Base-by-base conservation (phyloP, 1,140 invertebrate genomes). In the Agrilus planipennis region DNA sequence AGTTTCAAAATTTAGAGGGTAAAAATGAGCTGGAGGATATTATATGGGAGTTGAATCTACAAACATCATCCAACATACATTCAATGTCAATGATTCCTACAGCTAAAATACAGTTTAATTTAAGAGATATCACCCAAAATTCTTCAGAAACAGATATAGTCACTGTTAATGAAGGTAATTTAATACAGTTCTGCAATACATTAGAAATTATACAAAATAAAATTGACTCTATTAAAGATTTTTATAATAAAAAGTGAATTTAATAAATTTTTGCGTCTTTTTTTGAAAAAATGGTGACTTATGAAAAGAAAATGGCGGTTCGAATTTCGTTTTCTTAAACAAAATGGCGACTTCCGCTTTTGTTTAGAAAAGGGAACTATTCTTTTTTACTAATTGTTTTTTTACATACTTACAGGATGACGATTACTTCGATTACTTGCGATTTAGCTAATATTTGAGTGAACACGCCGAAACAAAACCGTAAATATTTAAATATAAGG, bases 131-230 rank as follows among this genome's bases (percentile, higher is more conserved):
- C 21, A 42, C 54, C 27, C 31, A 42, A 16, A 27, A 15, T 9
- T 34, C 51, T 36, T 30, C 32, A 31, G 50, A 60, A 31, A 42
- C 43, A 34, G 34, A 50, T 15, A 44, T 46, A 16, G 34, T 61
- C 7, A 50, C 58, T 20, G 19, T 61, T 19, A 49, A 49, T 31
- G 39, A 55, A 41, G 34, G 43, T 6, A 52, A 55, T 38, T 37
- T 60, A 15, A 29, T 45, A 16, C 41, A 57, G 25, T 42, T 61
- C 10, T 61, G 57, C 38, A 53, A 46, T 37, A 51, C 49, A 14
- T 44, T 61, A n/a, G 59, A 61, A 49, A 48, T 34, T 28, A 52
- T 60, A 30, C 59, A 61, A 39, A 50, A 49, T 34, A 55, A 51
- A 41, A 39, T 61, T 32, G 58, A 61, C n/a, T n/a, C n/a, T n/a